Evolutionary conservation across 2,888 invertebrate species (phyloP).

Genomic region (Psococerastis gibbosa): DNA sequence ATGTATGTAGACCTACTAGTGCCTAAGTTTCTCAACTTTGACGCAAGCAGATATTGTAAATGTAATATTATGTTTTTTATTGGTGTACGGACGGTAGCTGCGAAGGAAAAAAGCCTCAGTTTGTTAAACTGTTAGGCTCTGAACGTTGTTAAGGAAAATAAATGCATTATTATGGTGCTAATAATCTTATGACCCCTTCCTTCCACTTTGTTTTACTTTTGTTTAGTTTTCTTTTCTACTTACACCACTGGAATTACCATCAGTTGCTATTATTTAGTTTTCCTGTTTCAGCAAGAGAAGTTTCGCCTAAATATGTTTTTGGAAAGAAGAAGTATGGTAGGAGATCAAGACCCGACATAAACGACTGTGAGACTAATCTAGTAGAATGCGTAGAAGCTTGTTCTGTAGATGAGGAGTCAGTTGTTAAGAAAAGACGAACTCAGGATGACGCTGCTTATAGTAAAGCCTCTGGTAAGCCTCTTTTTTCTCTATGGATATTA

Average conservation of each 20-base stretch:
- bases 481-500: too few species aligned
- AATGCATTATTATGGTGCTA: too few species aligned
- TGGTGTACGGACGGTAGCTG: too few species aligned
- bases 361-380: slow-evolving; percentile 24
- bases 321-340: slow-evolving; percentile 60
- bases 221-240: not conserved
- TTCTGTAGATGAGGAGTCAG: slow-evolving; percentile 9
- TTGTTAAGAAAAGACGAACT: slow-evolving; percentile 7
- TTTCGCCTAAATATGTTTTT: slow-evolving; percentile 50
- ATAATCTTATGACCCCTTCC: too few species aligned
- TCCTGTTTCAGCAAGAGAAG: slow-evolving; percentile 38
- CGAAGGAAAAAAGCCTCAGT: too few species aligned
- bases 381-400: slow-evolving; percentile 24
- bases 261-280: too few species aligned
- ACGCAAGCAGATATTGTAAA: too few species aligned
- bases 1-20: too few species aligned
- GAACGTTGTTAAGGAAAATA: too few species aligned
- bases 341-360: slow-evolving; percentile 40
- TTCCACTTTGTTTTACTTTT: not conserved
- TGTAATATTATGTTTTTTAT: too few species aligned
- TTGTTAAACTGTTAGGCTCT: too few species aligned
- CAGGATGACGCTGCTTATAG: slow-evolving; percentile 5
- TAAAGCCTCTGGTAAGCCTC: slow-evolving; percentile 15
- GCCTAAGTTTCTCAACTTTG: too few species aligned
- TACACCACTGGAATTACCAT: not conserved